Evolutionary conservation across 2,797 vertebrate species (phyloP).

Genomic region (Chelonia mydas): DNA sequence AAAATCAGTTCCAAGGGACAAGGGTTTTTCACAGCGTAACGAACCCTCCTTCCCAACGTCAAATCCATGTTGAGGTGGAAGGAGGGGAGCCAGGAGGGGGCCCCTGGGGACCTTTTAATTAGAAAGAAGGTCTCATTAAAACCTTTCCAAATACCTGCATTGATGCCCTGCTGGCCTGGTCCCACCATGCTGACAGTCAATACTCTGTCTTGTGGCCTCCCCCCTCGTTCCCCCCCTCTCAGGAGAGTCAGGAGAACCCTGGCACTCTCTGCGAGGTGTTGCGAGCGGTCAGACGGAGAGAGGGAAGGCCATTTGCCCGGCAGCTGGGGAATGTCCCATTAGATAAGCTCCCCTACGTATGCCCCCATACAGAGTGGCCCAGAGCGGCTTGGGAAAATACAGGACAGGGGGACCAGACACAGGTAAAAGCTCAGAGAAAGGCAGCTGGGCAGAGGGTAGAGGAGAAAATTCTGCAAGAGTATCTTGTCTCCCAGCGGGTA

Average conservation of each 20-base stretch:
- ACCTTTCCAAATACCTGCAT: not conserved
- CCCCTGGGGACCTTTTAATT: not conserved
- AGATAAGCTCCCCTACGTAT: not conserved
- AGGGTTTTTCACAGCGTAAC: not conserved
- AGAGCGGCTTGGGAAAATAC: not conserved
- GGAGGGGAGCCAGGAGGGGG: not conserved
- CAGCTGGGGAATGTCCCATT: not conserved
- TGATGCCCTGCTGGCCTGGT: not conserved
- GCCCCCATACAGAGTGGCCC: not conserved
- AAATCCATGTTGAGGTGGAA: not conserved
- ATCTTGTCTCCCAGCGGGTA: not conserved
- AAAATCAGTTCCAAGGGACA: not conserved
- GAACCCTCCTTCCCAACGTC: not conserved
- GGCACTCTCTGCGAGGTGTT: not conserved
- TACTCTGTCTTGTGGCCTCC: not conserved
- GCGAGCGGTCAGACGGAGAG: not conserved
- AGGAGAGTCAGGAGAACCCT: accelerated
- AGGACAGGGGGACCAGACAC: not conserved
- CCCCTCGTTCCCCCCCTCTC: not conserved
- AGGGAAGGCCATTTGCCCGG: not conserved
- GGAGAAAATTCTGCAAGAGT: not conserved
- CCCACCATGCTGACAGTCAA: not conserved
- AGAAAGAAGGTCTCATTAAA: not conserved
- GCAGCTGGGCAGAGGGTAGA: not conserved
- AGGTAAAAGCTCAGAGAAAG: not conserved